Conservation (phyloP, 2,797 vertebrate species). For the Neosilurus mollespiculum region DNA sequence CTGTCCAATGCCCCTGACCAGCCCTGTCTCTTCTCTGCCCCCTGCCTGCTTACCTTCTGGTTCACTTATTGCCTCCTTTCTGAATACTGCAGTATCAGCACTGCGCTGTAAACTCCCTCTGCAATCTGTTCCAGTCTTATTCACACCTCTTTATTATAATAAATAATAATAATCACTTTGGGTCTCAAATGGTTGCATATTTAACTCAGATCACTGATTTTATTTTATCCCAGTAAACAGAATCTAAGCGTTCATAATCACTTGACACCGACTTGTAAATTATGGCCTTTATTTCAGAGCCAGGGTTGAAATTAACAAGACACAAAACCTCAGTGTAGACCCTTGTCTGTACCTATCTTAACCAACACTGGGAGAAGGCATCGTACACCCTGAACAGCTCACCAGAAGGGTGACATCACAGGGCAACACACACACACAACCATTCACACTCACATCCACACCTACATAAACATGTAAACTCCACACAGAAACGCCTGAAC, state of each 20-base stretch:
- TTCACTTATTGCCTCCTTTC: background rate
- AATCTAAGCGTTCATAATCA: slow-evolving; percentile 8
- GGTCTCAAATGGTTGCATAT: background rate
- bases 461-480: too few relatives aligned
- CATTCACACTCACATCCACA: too few relatives aligned
- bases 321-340: background rate
- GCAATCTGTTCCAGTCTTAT: background rate
- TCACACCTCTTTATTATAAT: background rate
- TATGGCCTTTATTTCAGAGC: background rate
- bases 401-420: too few relatives aligned
- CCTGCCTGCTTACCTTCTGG: background rate
- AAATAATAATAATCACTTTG: background rate
- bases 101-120: background rate
- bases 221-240: background rate
- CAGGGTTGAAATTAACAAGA: background rate
- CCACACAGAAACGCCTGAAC: too few relatives aligned
- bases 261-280: background rate
- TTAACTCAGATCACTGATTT: background rate
- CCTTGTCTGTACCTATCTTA: too few relatives aligned
- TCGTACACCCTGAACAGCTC: too few relatives aligned
- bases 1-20: background rate
- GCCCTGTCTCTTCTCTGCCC: background rate
- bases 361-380: too few relatives aligned
- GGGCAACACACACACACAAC: too few relatives aligned
- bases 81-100: background rate